Evolutionary conservation across 1,140 invertebrate species (phyloP).

Genomic region (Hypsibius dujardini): DNA sequence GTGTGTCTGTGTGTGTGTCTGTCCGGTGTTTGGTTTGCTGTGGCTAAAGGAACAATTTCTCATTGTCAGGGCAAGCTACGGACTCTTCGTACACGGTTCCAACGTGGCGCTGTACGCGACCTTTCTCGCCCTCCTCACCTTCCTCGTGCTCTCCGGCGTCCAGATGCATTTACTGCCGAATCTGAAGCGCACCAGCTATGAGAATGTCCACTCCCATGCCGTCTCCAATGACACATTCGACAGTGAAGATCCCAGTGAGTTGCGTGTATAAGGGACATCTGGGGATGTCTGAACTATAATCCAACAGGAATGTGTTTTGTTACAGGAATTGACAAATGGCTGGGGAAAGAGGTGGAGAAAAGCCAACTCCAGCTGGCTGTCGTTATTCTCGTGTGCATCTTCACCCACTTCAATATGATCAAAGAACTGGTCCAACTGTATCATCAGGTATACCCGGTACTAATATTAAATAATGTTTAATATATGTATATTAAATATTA

Average conservation of each 20-base stretch:
- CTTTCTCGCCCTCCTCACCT: conserved; percentile 30
- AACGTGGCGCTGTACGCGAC: conserved; percentile 30
- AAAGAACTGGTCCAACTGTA: conserved; percentile 56
- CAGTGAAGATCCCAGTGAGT: conserved; percentile 8
- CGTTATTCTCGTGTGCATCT: conserved; percentile 41
- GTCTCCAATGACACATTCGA: neutral
- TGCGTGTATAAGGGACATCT: neutral
- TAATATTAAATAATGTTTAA: neutral
- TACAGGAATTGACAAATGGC: neutral
- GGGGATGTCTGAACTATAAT: too few relatives aligned
- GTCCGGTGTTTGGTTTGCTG: neutral
- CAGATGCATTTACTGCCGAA: conserved; percentile 8
- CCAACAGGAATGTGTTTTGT: neutral
- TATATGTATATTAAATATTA: too few relatives aligned
- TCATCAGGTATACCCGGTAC: conserved; percentile 44
- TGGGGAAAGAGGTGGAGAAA: neutral
- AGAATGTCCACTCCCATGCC: conserved; percentile 14
- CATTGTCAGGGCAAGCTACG: conserved; percentile 30
- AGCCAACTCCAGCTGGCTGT: conserved; percentile 28
- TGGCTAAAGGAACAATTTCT: neutral
- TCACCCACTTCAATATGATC: conserved; percentile 48
- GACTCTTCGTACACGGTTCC: conserved; percentile 28
- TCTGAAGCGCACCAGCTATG: conserved; percentile 1
- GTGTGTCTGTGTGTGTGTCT: too few relatives aligned
- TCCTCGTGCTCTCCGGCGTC: conserved; percentile 25